Evolutionary conservation across 2,113 vertebrate species (phyloP).

Genomic region (Bos javanicus): DNA sequence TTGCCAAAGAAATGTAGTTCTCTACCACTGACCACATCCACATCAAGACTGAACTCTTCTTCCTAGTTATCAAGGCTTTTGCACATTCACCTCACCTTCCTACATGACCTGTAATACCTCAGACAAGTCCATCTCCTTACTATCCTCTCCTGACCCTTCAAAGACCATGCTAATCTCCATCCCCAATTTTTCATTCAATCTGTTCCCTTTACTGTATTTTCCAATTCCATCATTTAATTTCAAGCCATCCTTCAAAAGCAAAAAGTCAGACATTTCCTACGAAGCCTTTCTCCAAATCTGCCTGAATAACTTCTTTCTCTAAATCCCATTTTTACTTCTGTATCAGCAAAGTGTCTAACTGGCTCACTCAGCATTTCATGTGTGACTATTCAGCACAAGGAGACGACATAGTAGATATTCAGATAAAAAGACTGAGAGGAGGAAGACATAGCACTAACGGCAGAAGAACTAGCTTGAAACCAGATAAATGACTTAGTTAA

Average conservation of each 20-base stretch:
- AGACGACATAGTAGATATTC: background rate
- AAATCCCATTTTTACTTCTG: background rate
- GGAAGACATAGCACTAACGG: background rate
- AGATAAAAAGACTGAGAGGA: background rate
- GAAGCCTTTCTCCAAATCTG: background rate
- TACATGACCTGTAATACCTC: background rate
- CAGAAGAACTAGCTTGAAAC: background rate
- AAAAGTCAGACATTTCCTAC: background rate
- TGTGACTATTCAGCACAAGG: background rate
- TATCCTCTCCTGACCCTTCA: background rate
- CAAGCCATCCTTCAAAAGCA: constrained; percentile 22
- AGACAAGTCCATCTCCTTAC: background rate
- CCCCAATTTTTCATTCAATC: background rate
- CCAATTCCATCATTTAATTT: background rate
- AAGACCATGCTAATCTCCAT: background rate
- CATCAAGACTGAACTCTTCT: background rate
- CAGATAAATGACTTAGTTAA: background rate
- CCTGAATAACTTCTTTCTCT: background rate
- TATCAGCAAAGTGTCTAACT: background rate
- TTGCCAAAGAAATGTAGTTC: background rate
- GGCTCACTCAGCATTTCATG: background rate
- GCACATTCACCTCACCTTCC: background rate
- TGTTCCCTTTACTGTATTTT: background rate
- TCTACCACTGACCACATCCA: background rate
- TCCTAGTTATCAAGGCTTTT: background rate